phyloP scores from a whole-genome alignment of 1,140 invertebrate species.

The Rhagoletis zephyria region DNA sequence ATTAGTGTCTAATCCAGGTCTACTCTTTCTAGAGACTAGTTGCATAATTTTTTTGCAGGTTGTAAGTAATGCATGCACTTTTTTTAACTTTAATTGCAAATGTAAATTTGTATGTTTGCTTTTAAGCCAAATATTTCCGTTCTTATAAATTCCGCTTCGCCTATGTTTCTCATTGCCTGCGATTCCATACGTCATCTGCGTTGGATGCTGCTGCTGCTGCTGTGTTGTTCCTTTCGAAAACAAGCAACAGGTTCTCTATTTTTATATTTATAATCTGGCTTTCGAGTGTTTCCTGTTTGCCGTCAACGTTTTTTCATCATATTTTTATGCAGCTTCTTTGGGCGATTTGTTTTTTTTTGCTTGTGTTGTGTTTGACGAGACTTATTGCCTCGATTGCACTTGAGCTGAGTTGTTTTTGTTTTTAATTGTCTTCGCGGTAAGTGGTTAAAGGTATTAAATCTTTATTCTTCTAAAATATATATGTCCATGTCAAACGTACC shows the following conservation, averaged over 20 bases:
- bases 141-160: neutral
- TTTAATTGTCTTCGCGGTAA: constrained; percentile 9
- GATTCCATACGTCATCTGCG: neutral
- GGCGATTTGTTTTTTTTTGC: neutral
- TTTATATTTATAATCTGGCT: constrained; percentile 41
- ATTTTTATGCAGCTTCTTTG: neutral
- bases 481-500: no score
- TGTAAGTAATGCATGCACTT: neutral
- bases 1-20: no score
- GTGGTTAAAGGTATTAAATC: neutral
- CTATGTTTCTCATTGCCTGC: neutral
- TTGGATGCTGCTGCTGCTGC: neutral
- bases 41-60: no score
- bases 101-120: neutral
- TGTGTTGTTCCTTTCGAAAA: constrained; percentile 5
- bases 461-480: no score
- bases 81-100: neutral
- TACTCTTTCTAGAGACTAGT: no score
- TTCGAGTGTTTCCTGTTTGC: constrained; percentile 26
- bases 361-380: neutral
- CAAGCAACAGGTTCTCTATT: constrained; percentile 47
- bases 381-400: neutral
- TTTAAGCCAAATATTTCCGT: neutral
- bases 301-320: constrained; percentile 9
- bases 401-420: constrained; percentile 25